A percentile compares a stretch with the other conserved stretches of the same genome.
Conservation (phyloP, 1,140 invertebrate species). For the Luehdorfia chinensis region DNA sequence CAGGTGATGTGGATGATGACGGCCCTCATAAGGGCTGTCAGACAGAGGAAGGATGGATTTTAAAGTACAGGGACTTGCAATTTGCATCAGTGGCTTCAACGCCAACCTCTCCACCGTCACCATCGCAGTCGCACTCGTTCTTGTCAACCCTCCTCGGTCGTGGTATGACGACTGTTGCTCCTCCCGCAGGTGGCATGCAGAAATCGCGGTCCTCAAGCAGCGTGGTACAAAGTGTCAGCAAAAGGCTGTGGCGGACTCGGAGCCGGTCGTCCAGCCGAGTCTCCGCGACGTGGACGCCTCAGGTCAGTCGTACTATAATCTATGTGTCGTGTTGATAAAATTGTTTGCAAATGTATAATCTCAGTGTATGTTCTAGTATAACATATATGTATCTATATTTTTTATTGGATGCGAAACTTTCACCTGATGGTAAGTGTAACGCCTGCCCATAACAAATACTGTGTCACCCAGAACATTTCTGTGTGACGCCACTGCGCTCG, state of each 20-base stretch:
- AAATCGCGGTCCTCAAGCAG: slow-evolving; percentile 92
- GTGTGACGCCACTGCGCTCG: too few relatives aligned
- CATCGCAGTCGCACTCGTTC: slow-evolving; percentile 80
- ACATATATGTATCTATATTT: too few relatives aligned
- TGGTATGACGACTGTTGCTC: slow-evolving; percentile 69
- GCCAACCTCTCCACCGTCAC: slow-evolving; percentile 67
- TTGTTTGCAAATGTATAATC: not conserved
- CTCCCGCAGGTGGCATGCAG: slow-evolving; percentile 84
- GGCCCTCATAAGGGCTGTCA: slow-evolving; percentile 85
- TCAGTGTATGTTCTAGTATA: too few relatives aligned
- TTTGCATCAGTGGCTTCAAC: slow-evolving; percentile 75
- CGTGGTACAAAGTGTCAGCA: slow-evolving; percentile 89
- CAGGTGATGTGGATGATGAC: slow-evolving; percentile 84
- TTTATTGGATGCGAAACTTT: too few relatives aligned
- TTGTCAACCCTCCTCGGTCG: slow-evolving; percentile 82
- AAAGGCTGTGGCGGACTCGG: slow-evolving; percentile 88
- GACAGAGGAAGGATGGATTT: slow-evolving; percentile 85
- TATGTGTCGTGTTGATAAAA: slow-evolving; percentile 5
- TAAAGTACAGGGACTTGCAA: slow-evolving; percentile 62
- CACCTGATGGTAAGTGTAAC: too few relatives aligned
- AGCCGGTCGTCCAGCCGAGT: slow-evolving; percentile 87
- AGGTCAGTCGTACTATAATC: slow-evolving; percentile 81
- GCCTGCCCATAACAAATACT: too few relatives aligned
- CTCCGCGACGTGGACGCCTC: slow-evolving; percentile 84
- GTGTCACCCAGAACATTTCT: too few relatives aligned